Percentiles rank a stretch among this genome's conserved stretches.
These are phyloP conservation scores for Delphinapterus leucas DNA, from an alignment of 2,113 vertebrate genomes.

Conservation along the genomic window DNA sequence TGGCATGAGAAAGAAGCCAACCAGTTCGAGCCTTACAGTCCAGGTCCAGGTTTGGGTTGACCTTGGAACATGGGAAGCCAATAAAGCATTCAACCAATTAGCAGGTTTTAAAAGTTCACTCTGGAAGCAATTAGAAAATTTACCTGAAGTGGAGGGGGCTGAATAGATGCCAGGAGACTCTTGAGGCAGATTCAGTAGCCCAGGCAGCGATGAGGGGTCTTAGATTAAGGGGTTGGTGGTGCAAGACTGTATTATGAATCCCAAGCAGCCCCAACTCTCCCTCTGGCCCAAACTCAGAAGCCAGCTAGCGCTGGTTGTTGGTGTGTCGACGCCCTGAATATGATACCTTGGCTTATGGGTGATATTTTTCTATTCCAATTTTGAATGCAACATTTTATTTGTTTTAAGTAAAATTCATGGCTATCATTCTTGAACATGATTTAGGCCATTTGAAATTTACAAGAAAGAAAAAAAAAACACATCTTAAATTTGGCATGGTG, in stretches of 20 bases:
- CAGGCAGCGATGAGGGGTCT: not conserved
- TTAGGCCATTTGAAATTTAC: constrained; percentile 54
- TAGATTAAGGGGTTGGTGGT: too few species aligned
- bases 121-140: constrained; percentile 35
- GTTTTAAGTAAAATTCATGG: not conserved
- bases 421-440: not conserved
- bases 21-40: not conserved
- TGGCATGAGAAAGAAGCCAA: not conserved
- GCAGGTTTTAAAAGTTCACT: not conserved
- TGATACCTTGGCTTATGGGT: not conserved
- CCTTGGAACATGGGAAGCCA: not conserved
- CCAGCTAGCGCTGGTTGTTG: not conserved
- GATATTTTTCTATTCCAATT: not conserved
- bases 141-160: not conserved
- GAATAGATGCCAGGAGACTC: not conserved
- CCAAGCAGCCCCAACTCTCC: rapidly evolving
- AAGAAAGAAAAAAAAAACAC: constrained; percentile 48
- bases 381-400: not conserved
- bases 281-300: not conserved
- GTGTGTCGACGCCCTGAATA: not conserved
- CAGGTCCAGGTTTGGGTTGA: not conserved
- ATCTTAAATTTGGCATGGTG: constrained; percentile 44
- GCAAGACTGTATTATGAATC: rapidly evolving
- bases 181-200: not conserved
- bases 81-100: not conserved